Conservation (phyloP, 1,140 invertebrate genomes). For the Ylistrum balloti region DNA sequence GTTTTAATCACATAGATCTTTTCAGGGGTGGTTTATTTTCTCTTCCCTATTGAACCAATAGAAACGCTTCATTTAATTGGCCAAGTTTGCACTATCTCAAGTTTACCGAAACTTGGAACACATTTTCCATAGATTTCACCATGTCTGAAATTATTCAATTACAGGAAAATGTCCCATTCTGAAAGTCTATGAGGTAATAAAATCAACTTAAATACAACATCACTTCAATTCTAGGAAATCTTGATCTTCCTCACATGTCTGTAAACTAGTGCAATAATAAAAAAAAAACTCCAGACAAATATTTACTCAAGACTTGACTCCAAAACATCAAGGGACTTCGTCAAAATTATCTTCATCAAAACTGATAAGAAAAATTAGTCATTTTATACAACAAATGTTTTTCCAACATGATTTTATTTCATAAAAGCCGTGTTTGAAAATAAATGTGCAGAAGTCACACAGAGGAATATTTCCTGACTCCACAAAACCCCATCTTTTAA, state of each 20-base stretch:
- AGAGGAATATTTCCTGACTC: background rate
- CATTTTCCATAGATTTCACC: background rate
- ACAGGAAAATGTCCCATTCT: background rate
- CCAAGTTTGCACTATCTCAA: background rate
- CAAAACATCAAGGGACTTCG: background rate
- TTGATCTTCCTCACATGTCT: background rate
- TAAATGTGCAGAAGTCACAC: background rate
- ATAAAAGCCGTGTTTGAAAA: background rate
- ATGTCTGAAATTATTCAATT: slow-evolving; percentile 29
- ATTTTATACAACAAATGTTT: background rate
- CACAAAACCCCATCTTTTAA: background rate
- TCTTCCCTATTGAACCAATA: background rate
- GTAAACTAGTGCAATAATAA: background rate
- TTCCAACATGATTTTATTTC: background rate
- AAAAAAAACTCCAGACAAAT: background rate
- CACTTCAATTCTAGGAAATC: background rate
- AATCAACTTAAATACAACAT: slow-evolving; percentile 8
- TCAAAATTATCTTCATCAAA: background rate
- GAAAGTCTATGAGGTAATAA: slow-evolving; percentile 5
- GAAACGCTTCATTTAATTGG: background rate
- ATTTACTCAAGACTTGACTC: background rate
- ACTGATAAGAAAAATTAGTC: background rate
- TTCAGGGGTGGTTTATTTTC: background rate
- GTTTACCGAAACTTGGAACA: slow-evolving; percentile 5
- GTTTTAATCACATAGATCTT: slow-evolving; percentile 21